Conservation (phyloP, 2,888 invertebrate species). For the Formica aserva region DNA sequence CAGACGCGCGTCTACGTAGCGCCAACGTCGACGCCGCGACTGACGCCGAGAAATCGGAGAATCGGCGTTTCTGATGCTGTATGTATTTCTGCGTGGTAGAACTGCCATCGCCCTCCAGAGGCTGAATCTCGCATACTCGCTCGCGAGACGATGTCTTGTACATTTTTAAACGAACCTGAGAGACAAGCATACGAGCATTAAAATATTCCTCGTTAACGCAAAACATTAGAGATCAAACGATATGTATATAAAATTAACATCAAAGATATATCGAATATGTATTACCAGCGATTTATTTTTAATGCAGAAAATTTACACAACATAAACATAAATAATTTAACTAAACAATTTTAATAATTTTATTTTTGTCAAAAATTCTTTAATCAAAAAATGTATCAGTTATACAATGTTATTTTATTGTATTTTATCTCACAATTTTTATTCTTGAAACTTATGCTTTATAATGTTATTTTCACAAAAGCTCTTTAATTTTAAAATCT, state of each 20-base stretch:
- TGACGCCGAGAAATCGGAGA: slow-evolving; percentile 90
- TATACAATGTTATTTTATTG: not conserved
- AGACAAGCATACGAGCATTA: slow-evolving; percentile 28
- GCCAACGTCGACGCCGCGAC: slow-evolving; percentile 57
- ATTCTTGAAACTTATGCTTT: not conserved
- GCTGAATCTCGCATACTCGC: slow-evolving; percentile 93
- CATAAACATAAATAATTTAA: not conserved
- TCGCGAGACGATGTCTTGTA: slow-evolving; percentile 92
- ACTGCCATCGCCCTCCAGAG: slow-evolving; percentile 89
- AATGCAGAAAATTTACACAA: not conserved
- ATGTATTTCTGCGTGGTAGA: slow-evolving; percentile 85
- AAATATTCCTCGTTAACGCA: slow-evolving; percentile 6
- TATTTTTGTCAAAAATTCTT: not conserved
- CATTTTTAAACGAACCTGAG: slow-evolving; percentile 91
- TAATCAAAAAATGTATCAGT: not conserved
- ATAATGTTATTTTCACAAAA: slow-evolving; percentile 7
- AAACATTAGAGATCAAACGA: slow-evolving; percentile 9
- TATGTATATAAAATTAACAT: not conserved
- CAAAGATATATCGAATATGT: not conserved
- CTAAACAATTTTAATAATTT: not conserved
- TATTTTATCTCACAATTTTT: not conserved
- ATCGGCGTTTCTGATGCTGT: slow-evolving; percentile 87
- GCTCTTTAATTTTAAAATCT: not conserved
- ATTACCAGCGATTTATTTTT: not conserved
- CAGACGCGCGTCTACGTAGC: slow-evolving; percentile 89